Base-by-base conservation (phyloP, 2,797 vertebrate species). In the Poeciliopsis turneri region DNA sequence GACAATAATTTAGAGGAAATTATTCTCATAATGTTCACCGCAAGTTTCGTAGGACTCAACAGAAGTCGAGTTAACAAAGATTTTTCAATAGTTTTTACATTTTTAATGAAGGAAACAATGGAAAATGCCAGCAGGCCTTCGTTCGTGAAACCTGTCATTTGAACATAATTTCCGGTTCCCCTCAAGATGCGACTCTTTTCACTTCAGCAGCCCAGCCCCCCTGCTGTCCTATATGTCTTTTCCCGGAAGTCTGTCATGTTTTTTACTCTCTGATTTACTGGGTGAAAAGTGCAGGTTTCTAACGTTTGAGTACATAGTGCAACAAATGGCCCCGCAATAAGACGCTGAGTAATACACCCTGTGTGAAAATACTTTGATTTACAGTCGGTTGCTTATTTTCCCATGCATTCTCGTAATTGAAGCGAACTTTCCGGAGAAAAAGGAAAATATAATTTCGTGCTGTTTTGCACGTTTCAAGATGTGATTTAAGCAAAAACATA, bases 131-230 rank as follows among this genome's bases (percentile, higher is more conserved):
- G 49, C 81, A 87, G 84, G 69, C 87, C 75, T 83, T 91, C 71
- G 80, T 88, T 90, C 93, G 84, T 85, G 83, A 89, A 94, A 89
- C 91, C 91, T 90, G 78, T 93, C 86, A 94, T 95, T 95, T 94
- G 89, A 90, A 84, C 89, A 91, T 83, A 75, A 84, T 92, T 93
- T 95, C 89, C 93, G 89, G 90, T 92, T 90, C 46, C 84, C 90
- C 87, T 89, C 87, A 89, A 92, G 93, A 95, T 93, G 92, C 92
- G 92, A 92, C 82, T 82, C 61, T 43, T 45, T 84, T 87, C 78
- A 75, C 80, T 84, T 86, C 79, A 80, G 78, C 70, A 59, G 79
- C 74, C 80, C 41, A 30, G 76, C 72, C 49, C 74, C 49, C 77
- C 74, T 85, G 80, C 84, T 61, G 2, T 90, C 74, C 89, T 88